A percentile compares a stretch with the other conserved stretches of the same genome.
phyloP scores from a whole-genome alignment of 2,797 vertebrate genomes.

The Propithecus perrieri region DNA sequence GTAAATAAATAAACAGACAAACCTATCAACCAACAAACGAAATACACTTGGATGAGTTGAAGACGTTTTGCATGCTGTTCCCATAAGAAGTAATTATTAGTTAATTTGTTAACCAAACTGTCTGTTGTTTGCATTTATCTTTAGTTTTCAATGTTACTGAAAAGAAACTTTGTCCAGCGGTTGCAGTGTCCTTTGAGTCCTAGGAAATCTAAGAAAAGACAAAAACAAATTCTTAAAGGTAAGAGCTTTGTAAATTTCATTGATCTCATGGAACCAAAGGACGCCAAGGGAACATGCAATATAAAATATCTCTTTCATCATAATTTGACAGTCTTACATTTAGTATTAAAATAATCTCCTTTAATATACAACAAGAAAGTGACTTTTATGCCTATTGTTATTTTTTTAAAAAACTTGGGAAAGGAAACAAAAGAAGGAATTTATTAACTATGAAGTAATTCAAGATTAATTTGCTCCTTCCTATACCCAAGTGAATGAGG shows the following conservation, averaged over 20 bases:
- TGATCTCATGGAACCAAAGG: background rate
- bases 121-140: background rate
- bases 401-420: background rate
- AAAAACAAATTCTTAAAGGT: background rate
- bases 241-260: slow-evolving; percentile 39
- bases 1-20: background rate
- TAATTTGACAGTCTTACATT: slow-evolving; percentile 21
- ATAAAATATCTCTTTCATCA: slow-evolving; percentile 20
- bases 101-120: background rate
- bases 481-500: background rate
- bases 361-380: slow-evolving; percentile 13
- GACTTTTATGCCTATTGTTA: background rate
- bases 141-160: background rate
- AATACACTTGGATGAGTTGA: background rate
- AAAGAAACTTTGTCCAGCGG: background rate
- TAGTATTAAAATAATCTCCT: background rate
- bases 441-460: background rate
- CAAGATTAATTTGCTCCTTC: background rate
- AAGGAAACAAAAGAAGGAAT: background rate
- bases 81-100: background rate
- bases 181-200: background rate
- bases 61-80: background rate
- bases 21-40: background rate
- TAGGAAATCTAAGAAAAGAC: background rate
- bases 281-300: background rate